These are phyloP conservation scores for Bufo bufo DNA, from an alignment of 2,113 vertebrate species.

Conservation along the genomic window DNA sequence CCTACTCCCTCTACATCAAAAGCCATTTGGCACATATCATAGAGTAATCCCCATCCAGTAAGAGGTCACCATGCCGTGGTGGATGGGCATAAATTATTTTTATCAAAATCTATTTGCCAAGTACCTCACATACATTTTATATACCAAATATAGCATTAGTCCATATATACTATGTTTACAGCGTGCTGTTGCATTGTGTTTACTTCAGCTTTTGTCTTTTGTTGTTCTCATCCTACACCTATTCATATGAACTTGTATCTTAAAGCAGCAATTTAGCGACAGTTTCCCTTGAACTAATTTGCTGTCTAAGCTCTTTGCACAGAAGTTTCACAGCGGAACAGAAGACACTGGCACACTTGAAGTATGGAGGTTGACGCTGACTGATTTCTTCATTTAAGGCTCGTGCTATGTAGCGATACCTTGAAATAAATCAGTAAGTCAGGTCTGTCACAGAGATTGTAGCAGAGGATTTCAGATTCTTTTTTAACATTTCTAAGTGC, in stretches of 20 bases:
- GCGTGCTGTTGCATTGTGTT: too few species aligned
- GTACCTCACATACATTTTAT: too few species aligned
- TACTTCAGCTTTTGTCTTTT: too few species aligned
- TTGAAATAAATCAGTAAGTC: slow-evolving; percentile 47
- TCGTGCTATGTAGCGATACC: slow-evolving; percentile 40
- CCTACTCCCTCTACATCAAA: too few species aligned
- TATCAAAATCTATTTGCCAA: too few species aligned
- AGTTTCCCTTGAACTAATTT: slow-evolving; percentile 28
- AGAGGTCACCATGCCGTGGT: too few species aligned
- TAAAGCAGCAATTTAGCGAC: neutral
- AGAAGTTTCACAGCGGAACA: slow-evolving; percentile 30
- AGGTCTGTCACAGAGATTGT: slow-evolving; percentile 13
- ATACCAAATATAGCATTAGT: too few species aligned
- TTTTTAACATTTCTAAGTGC: neutral
- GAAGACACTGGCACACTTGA: slow-evolving; percentile 20
- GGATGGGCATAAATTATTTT: too few species aligned
- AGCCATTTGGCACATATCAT: too few species aligned
- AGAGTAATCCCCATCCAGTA: too few species aligned
- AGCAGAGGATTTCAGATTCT: neutral
- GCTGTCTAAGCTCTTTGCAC: slow-evolving; percentile 22
- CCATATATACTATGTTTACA: too few species aligned
- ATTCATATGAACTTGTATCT: neutral
- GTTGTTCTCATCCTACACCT: neutral
- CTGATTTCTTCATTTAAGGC: slow-evolving; percentile 52
- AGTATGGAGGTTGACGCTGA: slow-evolving; percentile 44